Conservation (phyloP, 2,113 vertebrate genomes). For the Cyanoramphus novaezelandiae region DNA sequence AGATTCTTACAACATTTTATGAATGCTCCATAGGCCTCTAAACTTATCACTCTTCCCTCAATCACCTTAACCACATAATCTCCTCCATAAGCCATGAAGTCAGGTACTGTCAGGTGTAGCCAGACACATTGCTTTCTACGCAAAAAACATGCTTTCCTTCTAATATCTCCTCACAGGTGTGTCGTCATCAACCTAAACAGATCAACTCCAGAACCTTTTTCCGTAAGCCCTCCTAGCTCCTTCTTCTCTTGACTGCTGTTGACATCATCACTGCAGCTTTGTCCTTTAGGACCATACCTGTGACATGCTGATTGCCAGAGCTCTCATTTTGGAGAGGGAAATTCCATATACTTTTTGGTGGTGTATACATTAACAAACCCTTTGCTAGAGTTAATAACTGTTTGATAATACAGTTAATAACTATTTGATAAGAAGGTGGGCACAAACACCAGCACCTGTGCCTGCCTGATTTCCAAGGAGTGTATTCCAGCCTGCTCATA, state of each 20-base stretch:
- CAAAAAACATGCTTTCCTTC: not conserved
- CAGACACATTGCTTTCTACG: not conserved
- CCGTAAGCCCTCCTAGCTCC: not conserved
- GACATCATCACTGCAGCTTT: not conserved
- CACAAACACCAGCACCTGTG: not conserved
- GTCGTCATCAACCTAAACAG: not conserved
- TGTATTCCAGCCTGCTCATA: not conserved
- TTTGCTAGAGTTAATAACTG: not conserved
- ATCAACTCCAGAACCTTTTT: not conserved
- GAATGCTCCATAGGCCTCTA: not conserved
- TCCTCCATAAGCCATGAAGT: not conserved
- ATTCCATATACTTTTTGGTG: not conserved
- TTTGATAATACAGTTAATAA: not conserved
- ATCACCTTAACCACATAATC: not conserved
- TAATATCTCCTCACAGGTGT: not conserved
- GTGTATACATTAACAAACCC: not conserved
- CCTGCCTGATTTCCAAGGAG: not conserved
- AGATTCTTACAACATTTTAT: not conserved
- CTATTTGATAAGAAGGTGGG: not conserved
- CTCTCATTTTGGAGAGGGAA: not conserved
- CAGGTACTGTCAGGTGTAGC: not conserved
- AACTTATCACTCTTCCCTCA: not conserved
- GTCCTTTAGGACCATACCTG: not conserved
- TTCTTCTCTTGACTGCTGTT: not conserved
- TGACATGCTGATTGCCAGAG: not conserved